Evolutionary conservation across 2,113 vertebrate genomes (phyloP), one percentile per base, ranked within the genome.

Genomic region (Centropus unirufus): DNA sequence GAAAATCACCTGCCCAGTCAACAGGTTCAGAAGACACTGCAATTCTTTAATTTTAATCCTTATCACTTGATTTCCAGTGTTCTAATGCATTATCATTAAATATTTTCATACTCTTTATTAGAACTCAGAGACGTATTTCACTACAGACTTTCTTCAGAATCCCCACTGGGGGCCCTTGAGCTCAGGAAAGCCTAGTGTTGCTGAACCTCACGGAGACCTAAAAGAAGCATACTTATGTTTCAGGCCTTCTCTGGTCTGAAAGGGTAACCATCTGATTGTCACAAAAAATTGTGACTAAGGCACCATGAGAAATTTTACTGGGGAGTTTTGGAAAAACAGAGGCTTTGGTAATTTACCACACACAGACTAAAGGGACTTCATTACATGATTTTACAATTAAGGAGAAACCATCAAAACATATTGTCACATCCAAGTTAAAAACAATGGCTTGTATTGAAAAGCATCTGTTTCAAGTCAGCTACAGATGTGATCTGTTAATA

Each of bases 401-500:
- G 93, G 92, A 94, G 86, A 97, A 98, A 97, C 97, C 95, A 97
- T 98, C 96, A 97, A 97, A 98, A 98, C 94, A 92, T 83, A 92
- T 97, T 98, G 96, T 97, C 96, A 97, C 96, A 96, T 96, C 94
- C 90, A 95, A 97, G 95, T 96, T 92, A 62, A 96, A 97, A 97
- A 97, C 96, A 97, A 97, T 83, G 86, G 79, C 59, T 82, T 66
- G 8, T 93, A 85, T 83, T 96, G 92, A 81, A 84, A 62, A 91
- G 59, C 96, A 97, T 97, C 96, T 98, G 98, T 96, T 98, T 97
- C 75, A 87, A 55, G 84, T 98, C 97, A 98, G 92, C 61, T 94
- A 57, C 98, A 98, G 96, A 98, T 97, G 97, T 97, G 96, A 97
- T 95, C 89, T 86, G 92, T 84, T 98, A 98, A 97, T 97, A 96